Evolutionary conservation across 2,113 vertebrate genomes (phyloP).

Genomic region (Ranitomeya variabilis): DNA sequence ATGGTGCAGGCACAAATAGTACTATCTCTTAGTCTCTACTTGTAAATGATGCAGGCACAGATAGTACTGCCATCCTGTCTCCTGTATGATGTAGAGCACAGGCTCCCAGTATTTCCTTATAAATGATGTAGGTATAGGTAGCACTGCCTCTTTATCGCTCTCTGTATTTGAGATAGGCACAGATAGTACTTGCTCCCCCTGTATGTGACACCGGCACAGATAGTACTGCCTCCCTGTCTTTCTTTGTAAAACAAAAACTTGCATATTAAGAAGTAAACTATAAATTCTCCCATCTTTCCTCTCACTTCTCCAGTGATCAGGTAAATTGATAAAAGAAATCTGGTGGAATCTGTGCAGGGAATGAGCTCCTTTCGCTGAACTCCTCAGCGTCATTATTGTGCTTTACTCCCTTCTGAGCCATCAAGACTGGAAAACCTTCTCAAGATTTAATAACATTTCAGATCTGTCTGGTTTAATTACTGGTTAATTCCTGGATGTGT

Average conservation of each 20-base stretch:
- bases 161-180: background rate
- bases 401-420: background rate
- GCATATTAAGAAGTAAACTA: background rate
- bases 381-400: background rate
- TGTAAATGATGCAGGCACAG: background rate
- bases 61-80: background rate
- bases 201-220: background rate
- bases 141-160: background rate
- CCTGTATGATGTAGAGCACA: background rate
- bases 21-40: background rate
- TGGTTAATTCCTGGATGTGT: conserved; percentile 8
- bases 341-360: background rate
- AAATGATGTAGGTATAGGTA: background rate
- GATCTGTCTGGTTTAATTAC: background rate
- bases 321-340: background rate
- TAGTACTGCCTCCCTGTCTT: background rate
- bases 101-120: background rate
- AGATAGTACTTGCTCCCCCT: background rate
- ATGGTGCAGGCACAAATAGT: background rate
- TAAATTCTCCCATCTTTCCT: background rate
- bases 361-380: background rate
- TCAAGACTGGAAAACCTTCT: background rate
- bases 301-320: background rate
- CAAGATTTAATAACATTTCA: background rate
- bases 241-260: background rate